Percentiles rank a stretch among this genome's conserved stretches.
Evolutionary conservation across 1,140 invertebrate genomes (phyloP).

Genomic region (Glossosoma conforme): DNA sequence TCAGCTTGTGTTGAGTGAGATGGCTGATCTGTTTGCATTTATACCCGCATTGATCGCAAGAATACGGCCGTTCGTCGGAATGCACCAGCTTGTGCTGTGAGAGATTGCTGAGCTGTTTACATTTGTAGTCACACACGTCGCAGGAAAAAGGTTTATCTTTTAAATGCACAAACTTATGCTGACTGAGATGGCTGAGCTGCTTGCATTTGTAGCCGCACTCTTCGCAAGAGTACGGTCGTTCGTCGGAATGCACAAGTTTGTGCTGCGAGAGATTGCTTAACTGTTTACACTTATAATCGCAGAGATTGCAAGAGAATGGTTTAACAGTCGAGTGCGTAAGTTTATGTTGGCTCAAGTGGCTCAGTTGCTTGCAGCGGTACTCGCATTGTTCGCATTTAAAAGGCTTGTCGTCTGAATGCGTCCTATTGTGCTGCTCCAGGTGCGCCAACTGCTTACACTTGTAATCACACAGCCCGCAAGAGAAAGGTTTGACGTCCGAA

Average conservation of each 20-base stretch:
- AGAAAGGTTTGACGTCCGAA: conserved; percentile 45
- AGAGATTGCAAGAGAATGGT: conserved; percentile 6
- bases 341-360: conserved; percentile 8
- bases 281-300: conserved; percentile 12
- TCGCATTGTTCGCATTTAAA: conserved; percentile 14
- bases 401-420: conserved; percentile 9
- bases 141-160: conserved; percentile 10
- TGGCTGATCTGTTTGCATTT: conserved; percentile 46
- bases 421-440: conserved; percentile 3
- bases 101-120: conserved; percentile 4
- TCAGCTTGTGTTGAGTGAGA: conserved; percentile 47
- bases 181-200: conserved; percentile 6
- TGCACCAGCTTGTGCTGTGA: conserved; percentile 6
- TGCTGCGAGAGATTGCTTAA: conserved; percentile 30
- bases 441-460: conserved; percentile 8
- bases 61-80: conserved; percentile 3
- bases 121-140: conserved; percentile 8
- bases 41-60: conserved; percentile 37
- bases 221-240: conserved; percentile 47
- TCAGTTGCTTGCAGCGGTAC: conserved; percentile 1
- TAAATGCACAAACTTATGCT: conserved; percentile 9
- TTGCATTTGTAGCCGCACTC: conserved; percentile 22
- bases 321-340: conserved; percentile 7
- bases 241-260: conserved; percentile 43
- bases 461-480: conserved; percentile 45